Percentiles rank a stretch among this genome's conserved stretches.
These are phyloP conservation scores for Nebria salina DNA, from an alignment of 2,888 invertebrate species.

Conservation along the genomic window DNA sequence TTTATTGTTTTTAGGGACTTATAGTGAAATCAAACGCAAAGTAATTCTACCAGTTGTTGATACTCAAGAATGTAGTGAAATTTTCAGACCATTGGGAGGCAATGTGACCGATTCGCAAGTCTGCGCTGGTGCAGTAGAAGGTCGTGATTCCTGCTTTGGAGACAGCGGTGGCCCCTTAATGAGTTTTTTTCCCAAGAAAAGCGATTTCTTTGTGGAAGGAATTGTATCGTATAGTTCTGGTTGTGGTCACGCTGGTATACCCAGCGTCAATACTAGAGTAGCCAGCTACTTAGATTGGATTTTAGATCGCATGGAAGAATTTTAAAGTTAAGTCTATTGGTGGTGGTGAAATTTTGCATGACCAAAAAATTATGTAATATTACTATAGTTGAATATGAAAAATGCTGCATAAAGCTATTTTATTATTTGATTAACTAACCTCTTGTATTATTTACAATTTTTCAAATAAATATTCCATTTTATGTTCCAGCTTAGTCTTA, in stretches of 20 bases:
- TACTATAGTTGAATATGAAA: no score
- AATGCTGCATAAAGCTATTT: no score
- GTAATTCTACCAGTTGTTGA: not conserved
- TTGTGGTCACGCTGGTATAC: slow-evolving; percentile 64
- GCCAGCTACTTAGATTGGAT: slow-evolving; percentile 52
- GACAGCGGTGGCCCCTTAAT: slow-evolving; percentile 47
- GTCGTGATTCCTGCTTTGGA: slow-evolving; percentile 40
- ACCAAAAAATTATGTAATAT: no score
- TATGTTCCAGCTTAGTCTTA: no score
- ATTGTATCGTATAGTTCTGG: slow-evolving; percentile 67
- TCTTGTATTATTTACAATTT: no score
- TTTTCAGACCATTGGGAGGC: not conserved
- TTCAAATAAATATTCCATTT: no score
- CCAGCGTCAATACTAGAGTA: slow-evolving; percentile 68
- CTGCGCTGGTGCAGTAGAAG: slow-evolving; percentile 56
- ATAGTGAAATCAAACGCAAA: slow-evolving; percentile 34
- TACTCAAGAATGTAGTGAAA: not conserved
- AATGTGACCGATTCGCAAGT: slow-evolving; percentile 53
- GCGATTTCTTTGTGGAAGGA: slow-evolving; percentile 57
- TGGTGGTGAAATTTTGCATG: not conserved
- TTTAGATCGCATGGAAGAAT: slow-evolving; percentile 17
- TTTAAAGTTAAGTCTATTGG: not conserved
- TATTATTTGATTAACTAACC: no score
- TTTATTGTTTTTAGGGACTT: not conserved
- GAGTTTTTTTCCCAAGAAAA: not conserved